Evolutionary conservation across 2,888 invertebrate genomes (phyloP).

Genomic region (Hipparchia semele): DNA sequence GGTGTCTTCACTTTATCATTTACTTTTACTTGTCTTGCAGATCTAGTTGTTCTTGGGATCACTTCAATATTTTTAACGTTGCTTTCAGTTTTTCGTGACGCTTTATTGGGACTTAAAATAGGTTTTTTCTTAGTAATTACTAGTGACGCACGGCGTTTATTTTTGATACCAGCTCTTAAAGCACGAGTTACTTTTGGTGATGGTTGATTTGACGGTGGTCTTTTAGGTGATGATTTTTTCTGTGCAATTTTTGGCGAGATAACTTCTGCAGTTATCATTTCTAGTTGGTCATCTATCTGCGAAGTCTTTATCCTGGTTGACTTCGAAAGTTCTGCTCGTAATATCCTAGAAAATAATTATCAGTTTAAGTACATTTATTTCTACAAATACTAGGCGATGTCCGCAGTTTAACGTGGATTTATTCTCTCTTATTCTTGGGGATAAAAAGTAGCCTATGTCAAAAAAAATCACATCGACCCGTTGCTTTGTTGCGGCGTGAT

Average conservation of each 20-base stretch:
- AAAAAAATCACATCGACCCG: too few species aligned
- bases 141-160: neutral
- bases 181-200: neutral
- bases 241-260: neutral
- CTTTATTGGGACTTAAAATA: constrained; percentile 27
- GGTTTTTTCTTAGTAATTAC: constrained; percentile 26
- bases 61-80: neutral
- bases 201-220: neutral
- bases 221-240: neutral
- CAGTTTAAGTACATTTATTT: neutral
- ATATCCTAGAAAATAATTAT: constrained; percentile 3
- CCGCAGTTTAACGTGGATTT: too few species aligned
- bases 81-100: neutral
- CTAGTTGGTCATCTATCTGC: neutral
- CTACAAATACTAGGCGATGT: too few species aligned
- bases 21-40: neutral
- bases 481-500: too few species aligned
- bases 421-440: too few species aligned
- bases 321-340: constrained; percentile 2
- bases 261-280: neutral
- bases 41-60: neutral
- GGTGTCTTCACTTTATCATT: neutral
- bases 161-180: neutral
- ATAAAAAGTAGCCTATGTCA: too few species aligned
- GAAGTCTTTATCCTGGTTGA: neutral